These are phyloP conservation scores for Sericinus montela DNA, from an alignment of 2,888 invertebrate species.

Conservation along the genomic window DNA sequence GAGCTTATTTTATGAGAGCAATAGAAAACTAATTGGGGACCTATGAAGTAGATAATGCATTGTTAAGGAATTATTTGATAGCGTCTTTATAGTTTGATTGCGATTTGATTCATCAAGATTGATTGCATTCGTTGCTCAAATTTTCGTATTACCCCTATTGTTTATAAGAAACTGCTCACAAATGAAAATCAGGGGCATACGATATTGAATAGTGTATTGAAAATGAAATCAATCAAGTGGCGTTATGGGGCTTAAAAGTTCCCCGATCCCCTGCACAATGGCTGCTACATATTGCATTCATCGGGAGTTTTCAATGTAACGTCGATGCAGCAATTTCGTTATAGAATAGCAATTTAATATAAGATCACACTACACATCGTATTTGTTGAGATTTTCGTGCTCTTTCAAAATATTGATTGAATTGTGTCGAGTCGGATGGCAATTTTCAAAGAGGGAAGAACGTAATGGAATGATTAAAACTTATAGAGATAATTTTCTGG, in stretches of 20 bases:
- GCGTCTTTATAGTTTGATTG: too few relatives aligned
- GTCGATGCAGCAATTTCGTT: background rate
- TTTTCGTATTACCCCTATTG: background rate
- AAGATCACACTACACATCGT: background rate
- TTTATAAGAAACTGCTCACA: conserved; percentile 3
- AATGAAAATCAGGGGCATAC: conserved; percentile 1
- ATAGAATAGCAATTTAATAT: background rate
- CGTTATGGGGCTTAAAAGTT: conserved; percentile 2
- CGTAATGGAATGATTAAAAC: too few relatives aligned
- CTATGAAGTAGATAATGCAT: too few relatives aligned
- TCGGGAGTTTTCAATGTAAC: background rate
- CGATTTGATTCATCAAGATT: background rate
- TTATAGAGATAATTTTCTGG: too few relatives aligned
- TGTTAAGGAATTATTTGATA: too few relatives aligned
- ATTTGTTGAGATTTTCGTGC: background rate
- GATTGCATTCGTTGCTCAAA: background rate
- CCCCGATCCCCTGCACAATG: conserved; percentile 1
- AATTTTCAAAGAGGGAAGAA: too few relatives aligned
- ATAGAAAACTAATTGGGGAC: too few relatives aligned
- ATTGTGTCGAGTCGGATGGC: too few relatives aligned
- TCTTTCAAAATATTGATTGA: background rate
- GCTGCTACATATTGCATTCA: conserved; percentile 1
- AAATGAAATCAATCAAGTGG: conserved; percentile 2
- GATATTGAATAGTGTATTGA: conserved; percentile 1
- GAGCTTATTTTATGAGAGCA: too few relatives aligned